A percentile compares a stretch with the other conserved stretches of the same genome.
Conservation (phyloP, 1,140 invertebrate species). For the Drosophila lacertosa region DNA sequence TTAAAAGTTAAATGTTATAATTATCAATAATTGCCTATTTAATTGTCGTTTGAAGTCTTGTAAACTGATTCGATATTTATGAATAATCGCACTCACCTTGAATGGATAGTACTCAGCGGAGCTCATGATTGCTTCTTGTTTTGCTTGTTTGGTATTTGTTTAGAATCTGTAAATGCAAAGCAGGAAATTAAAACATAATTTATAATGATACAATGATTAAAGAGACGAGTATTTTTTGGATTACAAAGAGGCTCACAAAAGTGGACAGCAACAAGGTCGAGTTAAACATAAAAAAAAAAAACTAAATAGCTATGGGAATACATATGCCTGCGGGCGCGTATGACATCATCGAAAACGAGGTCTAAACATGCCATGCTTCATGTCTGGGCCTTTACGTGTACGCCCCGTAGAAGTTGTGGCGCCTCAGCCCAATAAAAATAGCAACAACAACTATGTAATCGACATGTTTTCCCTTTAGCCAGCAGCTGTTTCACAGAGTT, state of each 20-base stretch:
- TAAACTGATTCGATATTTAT: constrained; percentile 2
- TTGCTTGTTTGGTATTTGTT: constrained; percentile 47
- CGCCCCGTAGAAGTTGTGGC: constrained; percentile 55
- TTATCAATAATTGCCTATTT: constrained; percentile 11
- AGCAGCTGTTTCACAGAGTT: constrained; percentile 47
- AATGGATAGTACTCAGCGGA: constrained; percentile 84
- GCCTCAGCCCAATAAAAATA: constrained; percentile 15
- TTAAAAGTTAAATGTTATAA: background rate
- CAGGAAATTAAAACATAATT: constrained; percentile 35
- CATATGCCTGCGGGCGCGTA: constrained; percentile 35
- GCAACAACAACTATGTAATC: constrained; percentile 8
- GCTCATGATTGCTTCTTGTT: constrained; percentile 72
- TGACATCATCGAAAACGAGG: constrained; percentile 58
- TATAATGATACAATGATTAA: constrained; percentile 35
- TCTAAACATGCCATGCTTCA: constrained; percentile 31
- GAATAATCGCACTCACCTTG: constrained; percentile 70
- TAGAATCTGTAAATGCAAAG: constrained; percentile 65
- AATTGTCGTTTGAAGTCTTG: background rate
- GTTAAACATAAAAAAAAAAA: background rate
- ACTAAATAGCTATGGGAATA: constrained; percentile 16
- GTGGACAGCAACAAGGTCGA: constrained; percentile 38
- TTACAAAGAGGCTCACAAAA: background rate
- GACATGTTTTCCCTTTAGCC: constrained; percentile 22
- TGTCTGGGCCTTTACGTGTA: constrained; percentile 48
- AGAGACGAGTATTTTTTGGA: constrained; percentile 10